Base-by-base conservation (phyloP, 2,888 invertebrate species). In the Phyllotreta cruciferae region DNA sequence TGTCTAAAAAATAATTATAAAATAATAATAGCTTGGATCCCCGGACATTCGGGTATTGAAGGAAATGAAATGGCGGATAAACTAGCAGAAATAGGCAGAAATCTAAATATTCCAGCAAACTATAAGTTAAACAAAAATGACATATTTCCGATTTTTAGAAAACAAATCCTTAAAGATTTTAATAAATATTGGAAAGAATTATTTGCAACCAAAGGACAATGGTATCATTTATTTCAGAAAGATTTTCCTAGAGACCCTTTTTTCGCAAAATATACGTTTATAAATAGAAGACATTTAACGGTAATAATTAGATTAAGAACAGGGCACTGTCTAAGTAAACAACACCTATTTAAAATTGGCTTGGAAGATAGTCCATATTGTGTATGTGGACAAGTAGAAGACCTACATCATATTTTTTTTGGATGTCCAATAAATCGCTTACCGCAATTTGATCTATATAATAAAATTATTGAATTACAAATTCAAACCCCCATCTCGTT, bases 21-120 rank as follows among this genome's bases (percentile, higher is more conserved):
- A 8, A 36, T 56, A n/a, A 13, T 45, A 5, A 5, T 56, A 10
- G 44, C 56, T 37, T 56, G 56, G 56, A 37, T 56, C 8, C 45
- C 56, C 8, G 56, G 56, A 37, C 47, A 56, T 38, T 13, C 10
- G n/a, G 56, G 47, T 8, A 45, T 56, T 36, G n/a, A 8, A 45
- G 56, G 47, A 13, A 56, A 47, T 36, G 44, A 36, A 35, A 44
- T 44, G 9, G 56, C 56, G 36, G 56, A 56, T 37, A 44, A 56
- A 56, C 11, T 56, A 10, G 56, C 56, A 3, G 35, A 56, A 6
- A 56, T 56, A 3, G 56, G 56, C 4, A 54, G 54, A 54, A 35
- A 37, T 6, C 37, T 54, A 1, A 54, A 54, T 38, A 38, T 54
- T 8, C 54, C 54, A 8, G 11, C 11, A 13, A 13, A 54, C 9